These are phyloP conservation scores for Phataginus tetradactyla DNA, from an alignment of 2,797 vertebrate genomes.

Conservation along the genomic window DNA sequence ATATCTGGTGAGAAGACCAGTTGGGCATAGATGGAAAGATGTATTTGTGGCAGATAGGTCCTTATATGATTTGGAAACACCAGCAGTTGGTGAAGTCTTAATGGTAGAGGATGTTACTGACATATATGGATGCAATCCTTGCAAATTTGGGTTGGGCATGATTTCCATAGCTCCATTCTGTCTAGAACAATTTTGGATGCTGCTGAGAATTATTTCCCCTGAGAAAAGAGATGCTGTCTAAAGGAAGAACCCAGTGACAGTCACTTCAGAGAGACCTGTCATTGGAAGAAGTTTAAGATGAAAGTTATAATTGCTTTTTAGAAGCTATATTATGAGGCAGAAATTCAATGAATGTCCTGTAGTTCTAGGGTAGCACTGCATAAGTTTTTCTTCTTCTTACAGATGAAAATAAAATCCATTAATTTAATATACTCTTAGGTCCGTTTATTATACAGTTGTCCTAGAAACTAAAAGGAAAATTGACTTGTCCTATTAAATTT, in stretches of 20 bases:
- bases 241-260: constrained; percentile 51
- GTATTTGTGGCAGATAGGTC: background rate
- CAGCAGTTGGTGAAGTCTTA: background rate
- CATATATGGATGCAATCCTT: background rate
- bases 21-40: background rate
- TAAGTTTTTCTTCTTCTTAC: background rate
- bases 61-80: background rate
- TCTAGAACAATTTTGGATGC: constrained; percentile 16
- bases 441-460: background rate
- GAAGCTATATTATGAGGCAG: constrained; percentile 48
- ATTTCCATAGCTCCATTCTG: background rate
- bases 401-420: constrained; percentile 62
- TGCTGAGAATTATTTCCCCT: constrained; percentile 12
- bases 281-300: constrained; percentile 45
- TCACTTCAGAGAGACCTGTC: constrained; percentile 42
- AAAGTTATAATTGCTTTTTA: constrained; percentile 69
- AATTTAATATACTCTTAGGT: constrained; percentile 12
- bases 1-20: background rate
- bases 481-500: constrained; percentile 41
- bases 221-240: constrained; percentile 8
- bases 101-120: background rate
- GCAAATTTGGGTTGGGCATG: background rate
- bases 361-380: background rate
- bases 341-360: constrained; percentile 49
- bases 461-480: constrained; percentile 50